Evolutionary conservation across 2,797 vertebrate species (phyloP).

Genomic region (Sebastes matsubarae): DNA sequence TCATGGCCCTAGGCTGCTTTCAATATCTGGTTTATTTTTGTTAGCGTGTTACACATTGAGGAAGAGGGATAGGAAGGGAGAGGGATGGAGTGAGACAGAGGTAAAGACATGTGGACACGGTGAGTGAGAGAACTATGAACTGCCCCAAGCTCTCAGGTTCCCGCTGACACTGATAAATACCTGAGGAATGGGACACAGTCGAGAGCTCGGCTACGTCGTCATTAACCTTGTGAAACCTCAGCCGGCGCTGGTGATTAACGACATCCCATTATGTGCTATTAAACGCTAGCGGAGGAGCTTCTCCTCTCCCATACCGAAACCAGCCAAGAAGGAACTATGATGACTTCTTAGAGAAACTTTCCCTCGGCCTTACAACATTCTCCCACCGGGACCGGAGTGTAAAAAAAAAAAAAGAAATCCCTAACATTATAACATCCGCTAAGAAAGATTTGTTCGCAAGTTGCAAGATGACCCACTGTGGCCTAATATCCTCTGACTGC

Average conservation of each 20-base stretch:
- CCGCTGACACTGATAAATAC: constrained; percentile 74
- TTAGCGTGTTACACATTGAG: neutral
- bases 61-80: neutral
- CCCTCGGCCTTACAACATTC: neutral
- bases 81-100: neutral
- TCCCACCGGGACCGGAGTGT: neutral
- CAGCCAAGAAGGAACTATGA: constrained; percentile 17
- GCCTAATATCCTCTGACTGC: constrained; percentile 56
- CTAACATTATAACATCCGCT: constrained; percentile 1
- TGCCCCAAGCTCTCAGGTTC: constrained; percentile 15
- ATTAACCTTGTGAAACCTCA: constrained; percentile 80
- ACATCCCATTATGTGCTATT: constrained; percentile 71
- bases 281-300: constrained; percentile 52
- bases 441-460: constrained; percentile 26
- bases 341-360: constrained; percentile 17
- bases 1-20: neutral
- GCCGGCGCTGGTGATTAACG: constrained; percentile 75
- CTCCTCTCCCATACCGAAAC: constrained; percentile 37
- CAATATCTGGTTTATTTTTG: neutral
- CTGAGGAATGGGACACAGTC: constrained; percentile 62
- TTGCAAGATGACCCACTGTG: constrained; percentile 46
- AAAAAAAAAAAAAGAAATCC: neutral
- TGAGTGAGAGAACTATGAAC: constrained; percentile 14
- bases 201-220: constrained; percentile 58
- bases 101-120: neutral